These are phyloP conservation scores for Lophius americanus DNA, from an alignment of 2,797 vertebrate genomes.

Conservation along the genomic window DNA sequence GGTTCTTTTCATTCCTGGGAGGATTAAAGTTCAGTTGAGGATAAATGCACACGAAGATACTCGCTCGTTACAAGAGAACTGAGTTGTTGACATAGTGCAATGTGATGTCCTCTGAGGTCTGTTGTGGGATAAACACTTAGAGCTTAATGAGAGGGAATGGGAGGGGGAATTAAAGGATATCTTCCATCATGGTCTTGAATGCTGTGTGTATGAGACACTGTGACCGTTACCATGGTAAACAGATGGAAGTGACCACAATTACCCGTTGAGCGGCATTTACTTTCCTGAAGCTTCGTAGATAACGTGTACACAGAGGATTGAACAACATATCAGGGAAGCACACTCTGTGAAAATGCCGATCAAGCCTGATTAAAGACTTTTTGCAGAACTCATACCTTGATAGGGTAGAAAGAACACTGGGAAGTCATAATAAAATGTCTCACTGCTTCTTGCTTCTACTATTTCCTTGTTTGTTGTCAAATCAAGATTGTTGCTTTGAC, in stretches of 20 bases:
- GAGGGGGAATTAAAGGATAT: conserved; percentile 9
- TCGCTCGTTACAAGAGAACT: background rate
- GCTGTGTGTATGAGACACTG: conserved; percentile 20
- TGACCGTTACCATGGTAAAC: conserved; percentile 54
- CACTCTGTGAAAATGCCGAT: conserved; percentile 16
- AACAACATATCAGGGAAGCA: conserved; percentile 9
- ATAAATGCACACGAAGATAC: background rate
- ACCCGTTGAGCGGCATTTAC: conserved; percentile 3
- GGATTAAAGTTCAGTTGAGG: background rate
- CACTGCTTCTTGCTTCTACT: conserved; percentile 28
- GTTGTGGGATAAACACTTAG: conserved; percentile 26
- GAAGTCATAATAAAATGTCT: conserved; percentile 10
- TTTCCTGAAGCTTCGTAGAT: conserved; percentile 7
- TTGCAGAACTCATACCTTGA: conserved; percentile 19
- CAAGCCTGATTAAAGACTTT: conserved; percentile 1
- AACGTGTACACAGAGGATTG: background rate
- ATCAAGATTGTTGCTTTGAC: conserved; percentile 28
- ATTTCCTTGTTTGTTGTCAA: conserved; percentile 52
- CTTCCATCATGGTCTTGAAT: background rate
- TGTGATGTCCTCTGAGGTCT: conserved; percentile 10
- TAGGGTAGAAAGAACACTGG: conserved; percentile 4
- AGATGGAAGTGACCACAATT: conserved; percentile 12
- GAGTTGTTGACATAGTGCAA: conserved; percentile 27
- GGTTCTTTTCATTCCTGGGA: background rate
- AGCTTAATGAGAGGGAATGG: conserved; percentile 3